Evolutionary conservation across 2,888 invertebrate genomes (phyloP).

Genomic region (Timema cristinae): DNA sequence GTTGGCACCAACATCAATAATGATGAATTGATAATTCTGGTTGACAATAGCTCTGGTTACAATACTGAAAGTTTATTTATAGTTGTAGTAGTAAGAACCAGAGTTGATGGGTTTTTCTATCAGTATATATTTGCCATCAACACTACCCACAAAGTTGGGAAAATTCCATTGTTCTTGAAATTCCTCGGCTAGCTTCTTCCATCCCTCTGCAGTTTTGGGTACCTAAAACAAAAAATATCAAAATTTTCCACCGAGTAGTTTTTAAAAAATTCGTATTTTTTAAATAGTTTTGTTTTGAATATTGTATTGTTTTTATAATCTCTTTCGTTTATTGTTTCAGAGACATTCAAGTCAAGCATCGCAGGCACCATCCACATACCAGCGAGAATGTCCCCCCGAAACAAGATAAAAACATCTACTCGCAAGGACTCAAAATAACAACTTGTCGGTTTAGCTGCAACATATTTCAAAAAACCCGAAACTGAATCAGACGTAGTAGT

Average conservation of each 20-base stretch:
- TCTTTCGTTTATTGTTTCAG: slow-evolving; percentile 2
- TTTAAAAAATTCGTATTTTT: not conserved
- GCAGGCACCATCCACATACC: slow-evolving; percentile 2
- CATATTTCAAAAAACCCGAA: slow-evolving; percentile 17
- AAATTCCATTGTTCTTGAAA: slow-evolving; percentile 17
- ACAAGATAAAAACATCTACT: slow-evolving; percentile 5
- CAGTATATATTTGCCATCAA: slow-evolving; percentile 9
- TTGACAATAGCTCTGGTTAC: slow-evolving; percentile 12
- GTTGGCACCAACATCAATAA: slow-evolving; percentile 13
- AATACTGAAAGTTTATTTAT: slow-evolving; percentile 13
- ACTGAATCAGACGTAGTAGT: slow-evolving; percentile 4
- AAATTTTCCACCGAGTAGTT: not conserved
- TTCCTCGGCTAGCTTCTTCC: slow-evolving; percentile 14
- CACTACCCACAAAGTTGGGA: slow-evolving; percentile 7
- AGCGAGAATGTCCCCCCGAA: not conserved
- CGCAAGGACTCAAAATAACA: not conserved
- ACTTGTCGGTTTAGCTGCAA: not conserved
- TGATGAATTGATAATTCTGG: slow-evolving; percentile 10
- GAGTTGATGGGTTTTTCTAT: slow-evolving; percentile 4
- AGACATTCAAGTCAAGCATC: not conserved
- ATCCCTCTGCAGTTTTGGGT: slow-evolving; percentile 16
- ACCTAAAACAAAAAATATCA: slow-evolving; percentile 6
- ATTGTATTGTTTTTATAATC: not conserved
- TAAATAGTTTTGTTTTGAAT: not conserved
- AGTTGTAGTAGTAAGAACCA: slow-evolving; percentile 14